Evolutionary conservation across 2,797 vertebrate species (phyloP), one percentile per base, ranked within the genome.

Genomic region (Sebastes iracundus): DNA sequence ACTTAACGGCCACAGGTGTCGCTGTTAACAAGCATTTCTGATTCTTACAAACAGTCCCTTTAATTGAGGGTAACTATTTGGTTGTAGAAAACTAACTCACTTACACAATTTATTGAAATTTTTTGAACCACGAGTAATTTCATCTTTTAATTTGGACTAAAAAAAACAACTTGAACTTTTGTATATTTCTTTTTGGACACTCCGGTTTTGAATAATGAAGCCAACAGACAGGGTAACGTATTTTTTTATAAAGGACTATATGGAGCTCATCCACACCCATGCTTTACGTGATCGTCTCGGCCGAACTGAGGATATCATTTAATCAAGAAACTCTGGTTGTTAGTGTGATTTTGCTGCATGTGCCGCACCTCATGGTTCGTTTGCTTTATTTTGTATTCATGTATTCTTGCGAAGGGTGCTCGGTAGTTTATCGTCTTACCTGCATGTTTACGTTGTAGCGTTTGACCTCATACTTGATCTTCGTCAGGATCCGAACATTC

Each of bases 401-500:
- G 55, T 52, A 0, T 76, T 63, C 33, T 75, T 23, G 22, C 16
- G 13, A 35, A 69, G 23, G 58, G 8, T 46, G 56, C 30, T 65
- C 20, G 55, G 20, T 75, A 28, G 22, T 59, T 58, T 56, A 30
- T 75, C 6, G 7, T 74, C 27, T 52, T 35, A 56, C n/a, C 42
- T 35, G 84, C 81, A 73, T 72, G 60, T 72, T 65, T 80, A 42
- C 56, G 58, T 56, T 27, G 23, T 53, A 22, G 13, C 5, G 4
- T 80, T 80, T 76, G 27, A 86, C 56, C 30, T 74, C 42, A 16
- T 56, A 5, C 13, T 61, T 72, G 20, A 62, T 63, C 28, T n/a
- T 4, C 35, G 52, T 85, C 68, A 49, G 68, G 59, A 53, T 68
- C 69, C 33, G n/a, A 73, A 81, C 76, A 90, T 92, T 90, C 88